Conservation (phyloP, 2,888 invertebrate species). For the Callosobruchus maculatus region DNA sequence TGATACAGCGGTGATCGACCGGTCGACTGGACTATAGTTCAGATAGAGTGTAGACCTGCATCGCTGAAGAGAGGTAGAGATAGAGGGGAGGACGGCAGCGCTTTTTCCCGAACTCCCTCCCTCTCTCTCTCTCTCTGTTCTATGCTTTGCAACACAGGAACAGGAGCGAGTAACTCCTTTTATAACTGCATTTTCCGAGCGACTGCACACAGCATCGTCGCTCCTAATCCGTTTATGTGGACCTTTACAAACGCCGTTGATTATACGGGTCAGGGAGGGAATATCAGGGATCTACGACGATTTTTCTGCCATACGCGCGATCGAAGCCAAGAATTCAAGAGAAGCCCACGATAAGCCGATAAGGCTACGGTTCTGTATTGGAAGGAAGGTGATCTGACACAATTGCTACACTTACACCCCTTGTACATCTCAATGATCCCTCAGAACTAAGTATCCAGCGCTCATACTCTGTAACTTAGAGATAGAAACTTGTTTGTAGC, state of each 20-base stretch:
- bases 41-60: neutral
- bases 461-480: too few relatives aligned
- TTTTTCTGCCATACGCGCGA: slow-evolving; percentile 13
- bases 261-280: slow-evolving; percentile 35
- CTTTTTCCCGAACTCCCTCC: neutral
- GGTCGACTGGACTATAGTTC: slow-evolving; percentile 17
- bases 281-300: neutral
- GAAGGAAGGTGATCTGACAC: too few relatives aligned
- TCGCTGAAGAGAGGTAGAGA: neutral
- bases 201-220: slow-evolving; percentile 42
- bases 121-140: too few relatives aligned
- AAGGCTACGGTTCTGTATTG: too few relatives aligned
- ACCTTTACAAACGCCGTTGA: slow-evolving; percentile 45
- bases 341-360: too few relatives aligned
- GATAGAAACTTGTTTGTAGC: too few relatives aligned
- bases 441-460: too few relatives aligned
- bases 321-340: neutral
- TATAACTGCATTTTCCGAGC: slow-evolving; percentile 46
- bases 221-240: slow-evolving; percentile 44
- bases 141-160: neutral
- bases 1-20: too few relatives aligned
- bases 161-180: slow-evolving; percentile 31
- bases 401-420: too few relatives aligned
- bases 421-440: too few relatives aligned
- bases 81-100: neutral